phyloP scores from a whole-genome alignment of 2,113 vertebrate genomes.

The Alethe castanea region DNA sequence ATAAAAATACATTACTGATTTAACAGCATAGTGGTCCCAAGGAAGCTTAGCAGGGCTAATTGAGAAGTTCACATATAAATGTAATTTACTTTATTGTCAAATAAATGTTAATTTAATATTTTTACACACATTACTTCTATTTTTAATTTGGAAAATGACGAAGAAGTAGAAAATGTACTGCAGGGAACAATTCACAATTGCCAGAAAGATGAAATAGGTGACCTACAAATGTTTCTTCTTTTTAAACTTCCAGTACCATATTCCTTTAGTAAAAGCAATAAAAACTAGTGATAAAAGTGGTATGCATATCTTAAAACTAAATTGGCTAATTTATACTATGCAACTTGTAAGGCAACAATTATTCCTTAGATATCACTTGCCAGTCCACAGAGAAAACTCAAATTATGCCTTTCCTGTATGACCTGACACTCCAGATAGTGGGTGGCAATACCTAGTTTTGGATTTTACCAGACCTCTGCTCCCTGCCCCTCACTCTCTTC shows the following conservation, averaged over 20 bases:
- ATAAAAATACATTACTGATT: constrained; percentile 40
- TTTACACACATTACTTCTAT: constrained; percentile 44
- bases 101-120: constrained; percentile 71
- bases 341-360: neutral
- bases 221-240: constrained; percentile 42
- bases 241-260: neutral
- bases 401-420: neutral
- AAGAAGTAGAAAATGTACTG: constrained; percentile 20
- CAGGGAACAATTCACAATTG: constrained; percentile 14
- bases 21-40: constrained; percentile 37
- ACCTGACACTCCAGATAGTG: neutral
- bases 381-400: neutral
- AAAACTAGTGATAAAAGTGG: constrained; percentile 12
- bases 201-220: constrained; percentile 18
- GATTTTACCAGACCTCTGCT: neutral
- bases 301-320: neutral
- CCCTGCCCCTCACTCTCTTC: neutral
- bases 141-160: constrained; percentile 67
- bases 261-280: constrained; percentile 20
- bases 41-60: constrained; percentile 52
- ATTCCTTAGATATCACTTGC: neutral
- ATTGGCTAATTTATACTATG: neutral
- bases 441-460: neutral
- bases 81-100: constrained; percentile 70
- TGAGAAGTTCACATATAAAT: constrained; percentile 64